phyloP scores from a whole-genome alignment of 2,888 invertebrate genomes.

The Dolichopus griseipennis region DNA sequence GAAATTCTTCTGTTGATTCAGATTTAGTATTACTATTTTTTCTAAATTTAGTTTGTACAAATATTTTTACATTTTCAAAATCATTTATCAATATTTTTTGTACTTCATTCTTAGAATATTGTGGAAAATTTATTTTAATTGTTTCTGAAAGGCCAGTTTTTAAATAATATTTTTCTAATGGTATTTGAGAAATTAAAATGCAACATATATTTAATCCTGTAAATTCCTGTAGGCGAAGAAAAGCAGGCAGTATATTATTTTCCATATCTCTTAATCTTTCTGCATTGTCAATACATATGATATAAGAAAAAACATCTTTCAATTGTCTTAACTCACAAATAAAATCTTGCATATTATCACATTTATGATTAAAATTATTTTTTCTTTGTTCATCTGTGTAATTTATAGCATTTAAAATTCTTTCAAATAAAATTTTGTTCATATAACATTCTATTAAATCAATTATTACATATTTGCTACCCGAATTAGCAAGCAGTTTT shows the following conservation, averaged over 20 bases:
- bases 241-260: slow-evolving; percentile 59
- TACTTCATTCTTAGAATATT: slow-evolving; percentile 67
- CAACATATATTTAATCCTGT: slow-evolving; percentile 62
- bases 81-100: slow-evolving; percentile 45
- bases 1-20: slow-evolving; percentile 11
- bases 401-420: slow-evolving; percentile 55
- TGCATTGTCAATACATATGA: slow-evolving; percentile 71
- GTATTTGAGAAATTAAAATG: slow-evolving; percentile 66
- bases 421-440: slow-evolving; percentile 65
- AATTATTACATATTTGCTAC: slow-evolving; percentile 50
- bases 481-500: slow-evolving; percentile 50
- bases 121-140: slow-evolving; percentile 65
- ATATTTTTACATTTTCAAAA: slow-evolving; percentile 25
- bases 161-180: slow-evolving; percentile 69
- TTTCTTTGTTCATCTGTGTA: slow-evolving; percentile 39
- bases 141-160: slow-evolving; percentile 64
- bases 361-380: slow-evolving; percentile 43
- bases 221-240: slow-evolving; percentile 66
- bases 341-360: slow-evolving; percentile 63
- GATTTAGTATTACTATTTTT: slow-evolving; percentile 26
- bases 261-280: slow-evolving; percentile 71
- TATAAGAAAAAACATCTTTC: slow-evolving; percentile 42
- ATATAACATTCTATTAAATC: slow-evolving; percentile 79
- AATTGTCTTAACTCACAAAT: slow-evolving; percentile 44
- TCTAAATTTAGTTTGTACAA: slow-evolving; percentile 38